phyloP scores from a whole-genome alignment of 2,797 vertebrate genomes.

The Prunella strophiata region DNA sequence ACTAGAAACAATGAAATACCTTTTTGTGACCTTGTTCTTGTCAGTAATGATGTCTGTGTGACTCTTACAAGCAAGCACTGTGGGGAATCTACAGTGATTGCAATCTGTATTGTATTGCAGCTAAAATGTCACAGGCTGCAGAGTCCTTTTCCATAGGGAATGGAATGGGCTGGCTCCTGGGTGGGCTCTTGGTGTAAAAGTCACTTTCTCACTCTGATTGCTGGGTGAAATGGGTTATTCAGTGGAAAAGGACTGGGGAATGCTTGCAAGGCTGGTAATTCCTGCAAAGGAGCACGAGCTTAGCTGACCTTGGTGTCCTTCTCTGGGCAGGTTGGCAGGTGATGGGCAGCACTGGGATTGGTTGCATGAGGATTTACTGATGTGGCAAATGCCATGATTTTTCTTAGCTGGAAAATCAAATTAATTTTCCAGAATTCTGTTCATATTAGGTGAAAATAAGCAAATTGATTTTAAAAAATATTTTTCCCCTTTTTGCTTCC shows the following conservation, averaged over 20 bases:
- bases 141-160: not conserved
- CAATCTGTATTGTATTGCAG: not conserved
- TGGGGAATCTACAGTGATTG: not conserved
- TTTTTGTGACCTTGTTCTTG: not conserved
- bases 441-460: not conserved
- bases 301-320: not conserved
- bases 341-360: fast-evolving
- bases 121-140: not conserved
- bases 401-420: not conserved
- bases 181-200: not conserved
- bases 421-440: not conserved
- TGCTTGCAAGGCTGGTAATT: not conserved
- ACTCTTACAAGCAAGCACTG: not conserved
- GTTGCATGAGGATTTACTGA: not conserved
- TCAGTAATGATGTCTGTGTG: not conserved
- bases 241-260: not conserved
- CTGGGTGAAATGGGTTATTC: not conserved
- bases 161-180: not conserved
- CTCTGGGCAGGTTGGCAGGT: not conserved
- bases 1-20: not conserved
- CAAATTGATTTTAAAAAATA: fast-evolving
- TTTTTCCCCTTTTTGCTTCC: not conserved
- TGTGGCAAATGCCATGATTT: not conserved
- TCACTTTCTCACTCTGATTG: not conserved
- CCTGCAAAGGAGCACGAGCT: not conserved